Conservation (phyloP, 1,140 invertebrate species). For the Elysia chlorotica region DNA sequence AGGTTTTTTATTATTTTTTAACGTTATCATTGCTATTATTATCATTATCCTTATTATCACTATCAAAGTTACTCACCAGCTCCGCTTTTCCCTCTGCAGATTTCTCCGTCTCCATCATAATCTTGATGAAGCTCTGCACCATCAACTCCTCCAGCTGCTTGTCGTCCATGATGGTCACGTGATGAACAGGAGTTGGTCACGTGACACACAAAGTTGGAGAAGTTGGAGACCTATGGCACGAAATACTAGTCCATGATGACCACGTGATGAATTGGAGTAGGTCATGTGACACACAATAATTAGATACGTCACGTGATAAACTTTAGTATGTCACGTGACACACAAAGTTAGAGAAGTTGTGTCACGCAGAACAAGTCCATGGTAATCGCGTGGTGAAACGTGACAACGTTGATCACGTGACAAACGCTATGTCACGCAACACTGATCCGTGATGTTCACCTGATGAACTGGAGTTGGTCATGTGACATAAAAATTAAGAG, state of each 20-base stretch:
- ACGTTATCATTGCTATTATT: too few species aligned
- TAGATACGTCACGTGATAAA: not conserved
- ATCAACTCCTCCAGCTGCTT: slow-evolving; percentile 20
- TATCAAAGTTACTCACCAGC: slow-evolving; percentile 6
- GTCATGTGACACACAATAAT: not conserved
- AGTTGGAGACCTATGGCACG: not conserved
- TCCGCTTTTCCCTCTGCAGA: slow-evolving; percentile 10
- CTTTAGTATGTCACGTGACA: not conserved
- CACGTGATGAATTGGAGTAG: not conserved
- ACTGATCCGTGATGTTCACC: too few species aligned
- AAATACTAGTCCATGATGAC: not conserved
- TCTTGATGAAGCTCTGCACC: slow-evolving; percentile 21
- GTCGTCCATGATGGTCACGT: slow-evolving; percentile 8
- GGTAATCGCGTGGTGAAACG: too few species aligned
- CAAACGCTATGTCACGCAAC: too few species aligned
- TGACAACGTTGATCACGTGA: too few species aligned
- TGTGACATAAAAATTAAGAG: too few species aligned
- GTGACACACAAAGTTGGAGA: not conserved
- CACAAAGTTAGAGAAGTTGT: too few species aligned
- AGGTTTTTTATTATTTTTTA: too few species aligned
- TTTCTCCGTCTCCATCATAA: slow-evolving; percentile 23
- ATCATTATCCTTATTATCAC: too few species aligned
- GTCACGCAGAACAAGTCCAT: too few species aligned
- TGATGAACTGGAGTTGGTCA: too few species aligned
- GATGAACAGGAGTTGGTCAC: not conserved